Evolutionary conservation across 2,888 invertebrate genomes (phyloP), one percentile per base, ranked within the genome.

Genomic region (Autographa gamma): DNA sequence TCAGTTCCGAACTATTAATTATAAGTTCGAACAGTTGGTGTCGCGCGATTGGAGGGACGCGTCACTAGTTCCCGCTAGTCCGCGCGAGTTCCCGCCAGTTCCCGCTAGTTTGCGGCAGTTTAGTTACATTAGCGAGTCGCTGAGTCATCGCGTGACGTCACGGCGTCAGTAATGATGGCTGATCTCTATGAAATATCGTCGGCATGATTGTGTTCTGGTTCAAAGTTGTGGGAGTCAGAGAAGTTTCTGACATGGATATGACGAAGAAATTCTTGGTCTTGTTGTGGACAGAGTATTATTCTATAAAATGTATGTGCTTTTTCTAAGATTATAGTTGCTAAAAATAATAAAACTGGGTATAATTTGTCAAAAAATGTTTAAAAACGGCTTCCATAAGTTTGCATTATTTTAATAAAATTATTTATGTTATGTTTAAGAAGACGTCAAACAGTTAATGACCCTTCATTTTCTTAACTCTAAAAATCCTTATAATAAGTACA

Each of bases 1-100:
- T 77, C 59, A 79, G 76, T 77, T 77, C 25, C 32, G 54, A 79
- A 77, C 77, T 77, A 79, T 77, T 77, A 79, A 77, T 77, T 77
- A 75, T 71, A 79, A 79, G 79, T 79, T 77, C 60, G 76, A 79
- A 68, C 66, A 66, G 79, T 79, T 62, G 67, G 63, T 79, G 79
- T 77, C 77, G 54, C 34, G 18, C 68, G 67, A 79, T 71, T 60
- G 79, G 76, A 71, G 59, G 32, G 66, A 68, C 68, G 66, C 71
- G 77, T 79, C 76, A 71, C 71, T 75, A 60, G 69, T 60, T 64
- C 38, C 54, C 54, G 56, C 18, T 71, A 76, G 71, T 73, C 73
- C 48, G 43, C n/a, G 38, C n/a, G n/a, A n/a, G n/a, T n/a, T n/a
- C n/a, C n/a, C n/a, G n/a, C n/a, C n/a, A 60, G 69, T 60, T 64